Evolutionary conservation across 2,113 vertebrate species (phyloP), one percentile per base, ranked within the genome.

Genomic region (Dicerorhinus sumatrensis): DNA sequence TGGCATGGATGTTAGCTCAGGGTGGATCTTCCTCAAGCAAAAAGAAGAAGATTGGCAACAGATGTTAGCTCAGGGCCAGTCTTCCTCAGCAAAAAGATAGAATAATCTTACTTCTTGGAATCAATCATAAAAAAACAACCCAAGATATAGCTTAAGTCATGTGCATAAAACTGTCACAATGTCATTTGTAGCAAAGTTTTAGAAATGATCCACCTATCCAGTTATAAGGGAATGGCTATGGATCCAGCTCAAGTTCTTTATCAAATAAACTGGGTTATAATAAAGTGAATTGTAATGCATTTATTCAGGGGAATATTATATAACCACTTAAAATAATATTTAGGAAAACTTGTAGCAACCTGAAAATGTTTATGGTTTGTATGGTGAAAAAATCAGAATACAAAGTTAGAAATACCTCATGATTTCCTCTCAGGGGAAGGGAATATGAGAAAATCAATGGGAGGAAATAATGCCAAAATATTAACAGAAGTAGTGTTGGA

Each of bases 311-410:
- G 48, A 63, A 62, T 94, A 54, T 73, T 92, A 62, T 84, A 7
- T 89, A 67, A 48, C 56, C 48, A 48, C 56, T 92, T 84, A 89
- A 89, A 89, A 83, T 31, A 89, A 73, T 91, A 65, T 73, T 97
- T 85, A 81, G 79, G 73, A 89, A 96, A 91, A 84, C 25, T 67
- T 92, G 11, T 36, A 81, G 39, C 67, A 85, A 56, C 42, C 39
- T 81, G 72, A 80, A 94, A 77, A 75, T 80, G 39, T 77, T 54
- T 56, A 96, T 85, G n/a, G 27, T 89, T 76, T 92, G 7, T 62
- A 70, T 60, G 67, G 25, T 95, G 31, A 89, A 73, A 46, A 94
- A 94, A 70, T 94, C 48, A 94, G 23, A 85, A 46, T 84, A 51
- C n/a, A 85, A 94, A 89, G 46, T 77, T 93, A 87, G 21, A 88